phyloP scores from a whole-genome alignment of 2,888 invertebrate genomes.

The Calameuta filiformis region DNA sequence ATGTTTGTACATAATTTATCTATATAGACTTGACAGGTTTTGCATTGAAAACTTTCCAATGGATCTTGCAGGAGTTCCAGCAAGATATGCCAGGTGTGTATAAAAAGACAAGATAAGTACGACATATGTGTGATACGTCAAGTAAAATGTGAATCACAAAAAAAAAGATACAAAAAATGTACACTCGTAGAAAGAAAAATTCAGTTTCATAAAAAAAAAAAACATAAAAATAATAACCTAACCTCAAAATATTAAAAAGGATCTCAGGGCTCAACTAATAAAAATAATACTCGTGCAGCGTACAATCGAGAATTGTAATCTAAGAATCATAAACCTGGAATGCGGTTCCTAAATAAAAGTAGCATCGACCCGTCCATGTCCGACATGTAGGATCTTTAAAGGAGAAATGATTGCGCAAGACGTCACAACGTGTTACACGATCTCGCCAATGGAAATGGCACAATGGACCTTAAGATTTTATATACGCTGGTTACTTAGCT shows the following conservation, averaged over 20 bases:
- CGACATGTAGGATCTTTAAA: background rate
- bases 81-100: too few relatives aligned
- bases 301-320: background rate
- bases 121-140: background rate
- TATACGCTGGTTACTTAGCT: background rate
- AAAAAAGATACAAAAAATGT: background rate
- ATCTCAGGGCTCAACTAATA: background rate
- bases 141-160: background rate
- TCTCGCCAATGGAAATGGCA: background rate
- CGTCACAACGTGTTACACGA: constrained; percentile 4
- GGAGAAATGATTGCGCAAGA: background rate
- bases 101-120: background rate
- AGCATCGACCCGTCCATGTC: background rate
- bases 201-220: too few relatives aligned
- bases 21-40: background rate
- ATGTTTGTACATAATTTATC: background rate
- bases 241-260: background rate
- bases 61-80: background rate
- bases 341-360: background rate
- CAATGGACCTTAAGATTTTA: background rate
- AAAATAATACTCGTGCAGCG: background rate
- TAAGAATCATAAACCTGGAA: background rate
- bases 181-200: background rate
- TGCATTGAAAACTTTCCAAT: background rate
- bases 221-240: too few relatives aligned